phyloP scores from a whole-genome alignment of 1,140 invertebrate genomes.

The Euglossa dilemma region DNA sequence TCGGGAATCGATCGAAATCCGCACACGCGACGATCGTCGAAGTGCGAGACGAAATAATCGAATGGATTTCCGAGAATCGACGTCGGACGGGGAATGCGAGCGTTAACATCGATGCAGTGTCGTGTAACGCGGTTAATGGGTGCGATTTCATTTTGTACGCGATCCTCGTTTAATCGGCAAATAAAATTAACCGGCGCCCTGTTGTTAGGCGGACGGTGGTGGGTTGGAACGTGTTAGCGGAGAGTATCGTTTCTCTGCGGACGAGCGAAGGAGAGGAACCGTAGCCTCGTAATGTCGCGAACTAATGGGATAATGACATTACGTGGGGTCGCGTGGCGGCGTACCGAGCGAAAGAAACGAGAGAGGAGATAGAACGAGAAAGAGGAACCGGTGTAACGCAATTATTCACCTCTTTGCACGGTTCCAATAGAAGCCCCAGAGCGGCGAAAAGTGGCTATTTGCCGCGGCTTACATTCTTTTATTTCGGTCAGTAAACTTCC shows the following conservation, averaged over 20 bases:
- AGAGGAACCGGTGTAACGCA: constrained; percentile 55
- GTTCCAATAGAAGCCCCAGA: constrained; percentile 47
- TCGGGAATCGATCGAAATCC: background rate
- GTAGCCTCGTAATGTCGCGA: constrained; percentile 51
- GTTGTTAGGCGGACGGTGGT: constrained; percentile 28
- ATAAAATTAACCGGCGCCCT: constrained; percentile 55
- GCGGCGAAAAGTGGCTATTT: constrained; percentile 39
- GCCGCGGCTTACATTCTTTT: constrained; percentile 24
- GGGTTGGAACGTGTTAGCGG: constrained; percentile 9
- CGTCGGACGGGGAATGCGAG: background rate
- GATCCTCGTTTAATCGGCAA: constrained; percentile 45
- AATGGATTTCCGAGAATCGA: background rate
- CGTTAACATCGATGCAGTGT: background rate
- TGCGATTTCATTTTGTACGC: constrained; percentile 26
- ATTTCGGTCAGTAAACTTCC: constrained; percentile 30
- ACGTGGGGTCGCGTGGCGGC: constrained; percentile 62
- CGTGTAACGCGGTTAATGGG: background rate
- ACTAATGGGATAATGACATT: constrained; percentile 75
- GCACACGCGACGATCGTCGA: no score
- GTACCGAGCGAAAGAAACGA: constrained; percentile 14
- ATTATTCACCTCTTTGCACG: constrained; percentile 67
- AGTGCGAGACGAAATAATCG: background rate
- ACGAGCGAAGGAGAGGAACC: constrained; percentile 25
- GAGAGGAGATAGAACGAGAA: background rate
- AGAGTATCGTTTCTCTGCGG: constrained; percentile 21